phyloP scores from a whole-genome alignment of 1,140 invertebrate species.

The Scaptomyza graminum region DNA sequence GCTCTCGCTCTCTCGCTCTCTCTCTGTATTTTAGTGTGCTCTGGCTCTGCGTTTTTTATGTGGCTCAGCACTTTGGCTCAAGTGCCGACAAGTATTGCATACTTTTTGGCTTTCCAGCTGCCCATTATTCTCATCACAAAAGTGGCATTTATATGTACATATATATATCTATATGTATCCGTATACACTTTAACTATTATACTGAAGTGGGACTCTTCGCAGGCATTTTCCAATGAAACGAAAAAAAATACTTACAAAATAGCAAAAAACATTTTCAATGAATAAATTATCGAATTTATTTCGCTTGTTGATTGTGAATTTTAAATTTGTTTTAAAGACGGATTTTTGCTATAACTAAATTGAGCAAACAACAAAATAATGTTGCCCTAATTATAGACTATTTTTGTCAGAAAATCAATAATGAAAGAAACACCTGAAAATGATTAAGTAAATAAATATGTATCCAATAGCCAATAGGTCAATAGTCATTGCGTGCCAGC shows the following conservation, averaged over 20 bases:
- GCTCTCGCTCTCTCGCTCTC: no score
- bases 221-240: conserved; percentile 8
- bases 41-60: conserved; percentile 53
- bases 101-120: conserved; percentile 68
- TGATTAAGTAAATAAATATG: conserved; percentile 35
- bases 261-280: conserved; percentile 9
- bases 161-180: neutral
- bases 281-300: conserved; percentile 30
- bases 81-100: conserved; percentile 59
- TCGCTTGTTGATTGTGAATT: neutral
- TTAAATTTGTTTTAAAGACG: neutral
- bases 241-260: conserved; percentile 4
- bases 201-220: conserved; percentile 8
- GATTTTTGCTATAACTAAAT: no score
- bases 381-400: no score
- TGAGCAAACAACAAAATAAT: no score
- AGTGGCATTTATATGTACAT: conserved; percentile 18
- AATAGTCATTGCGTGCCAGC: conserved; percentile 28
- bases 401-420: no score
- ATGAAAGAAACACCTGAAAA: conserved; percentile 33
- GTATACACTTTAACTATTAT: neutral
- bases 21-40: neutral
- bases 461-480: conserved; percentile 5
- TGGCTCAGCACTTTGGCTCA: conserved; percentile 62
- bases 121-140: conserved; percentile 22